Evolutionary conservation across 2,797 vertebrate species (phyloP), one percentile per base, ranked within the genome.

Genomic region (Sylvilagus floridanus): DNA sequence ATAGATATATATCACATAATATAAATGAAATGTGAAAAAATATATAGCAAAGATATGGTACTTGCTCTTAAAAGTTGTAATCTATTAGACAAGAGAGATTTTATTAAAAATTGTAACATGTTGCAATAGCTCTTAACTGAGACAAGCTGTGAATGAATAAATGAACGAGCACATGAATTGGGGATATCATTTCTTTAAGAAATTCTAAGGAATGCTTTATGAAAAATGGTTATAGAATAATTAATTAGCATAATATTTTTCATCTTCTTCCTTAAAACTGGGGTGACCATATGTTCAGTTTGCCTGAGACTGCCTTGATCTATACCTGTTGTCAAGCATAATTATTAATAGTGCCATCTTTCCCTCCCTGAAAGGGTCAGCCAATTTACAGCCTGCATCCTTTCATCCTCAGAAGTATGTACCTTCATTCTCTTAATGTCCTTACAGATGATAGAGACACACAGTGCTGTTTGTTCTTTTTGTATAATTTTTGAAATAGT

Each of bases 401-500:
- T 86, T 30, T 12, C 16, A 60, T 42, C 62, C 37, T 88, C 26
- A 84, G 42, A 8, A 68, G 32, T 16, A 84, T 73, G n/a, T 21
- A 5, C 8, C 81, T 88, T 28, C 17, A 24, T 6, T 42, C 2
- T 1, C 13, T 57, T 57, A 50, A 76, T 88, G 4, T 69, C 35
- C 10, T 91, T 65, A 54, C 86, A 21, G 42, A 50, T 21, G 62
- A 11, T 24, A 57, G 69, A 88, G 28, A 16, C 5, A 71, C 54
- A 28, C 14, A 16, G 6, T 0, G 4, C 54, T 14, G 2, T 69
- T 90, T 89, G 62, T 71, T 11, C 30, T 82, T 54, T 72, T 57
- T 24, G 8, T 63, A 14, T 89, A 47, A 32, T 75, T 90, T 95
- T 91, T 90, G 4, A 84, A 63, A 71, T 63, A 63, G 22, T 90